These are phyloP conservation scores for Apus apus DNA, from an alignment of 2,113 vertebrate genomes.

Conservation along the genomic window DNA sequence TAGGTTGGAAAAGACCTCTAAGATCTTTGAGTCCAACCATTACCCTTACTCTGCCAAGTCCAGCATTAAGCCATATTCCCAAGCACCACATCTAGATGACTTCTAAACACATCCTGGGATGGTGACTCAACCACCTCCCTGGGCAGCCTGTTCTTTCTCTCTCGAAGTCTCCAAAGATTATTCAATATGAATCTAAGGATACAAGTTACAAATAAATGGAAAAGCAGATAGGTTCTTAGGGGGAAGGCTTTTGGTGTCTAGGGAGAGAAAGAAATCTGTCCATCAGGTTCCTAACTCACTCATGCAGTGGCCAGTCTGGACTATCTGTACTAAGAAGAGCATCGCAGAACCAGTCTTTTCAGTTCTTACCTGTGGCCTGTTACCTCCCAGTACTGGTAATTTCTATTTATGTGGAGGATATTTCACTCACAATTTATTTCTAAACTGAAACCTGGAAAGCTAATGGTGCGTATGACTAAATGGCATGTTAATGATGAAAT, in stretches of 20 bases:
- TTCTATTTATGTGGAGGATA: not conserved
- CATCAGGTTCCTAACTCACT: not conserved
- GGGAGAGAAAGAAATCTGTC: not conserved
- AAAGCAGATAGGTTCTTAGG: not conserved
- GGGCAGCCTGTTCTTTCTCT: not conserved
- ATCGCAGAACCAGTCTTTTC: not conserved
- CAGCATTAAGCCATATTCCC: too few species aligned
- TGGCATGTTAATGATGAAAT: not conserved
- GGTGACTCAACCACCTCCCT: too few species aligned
- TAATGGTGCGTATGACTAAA: conserved; percentile 10
- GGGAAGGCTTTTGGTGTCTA: not conserved
- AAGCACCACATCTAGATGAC: too few species aligned
- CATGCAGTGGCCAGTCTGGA: not conserved
- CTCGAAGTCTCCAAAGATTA: not conserved
- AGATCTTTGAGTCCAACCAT: too few species aligned
- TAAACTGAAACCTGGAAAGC: not conserved
- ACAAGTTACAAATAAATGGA: not conserved
- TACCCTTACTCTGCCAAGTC: too few species aligned
- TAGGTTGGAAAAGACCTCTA: too few species aligned
- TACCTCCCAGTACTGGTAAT: not conserved
- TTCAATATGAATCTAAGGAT: not conserved
- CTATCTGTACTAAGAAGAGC: not conserved
- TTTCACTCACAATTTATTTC: not conserved
- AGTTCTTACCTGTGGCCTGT: not conserved
- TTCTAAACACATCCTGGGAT: too few species aligned